Base-by-base conservation (phyloP, 2,888 invertebrate genomes). In the Odontothrips loti region DNA sequence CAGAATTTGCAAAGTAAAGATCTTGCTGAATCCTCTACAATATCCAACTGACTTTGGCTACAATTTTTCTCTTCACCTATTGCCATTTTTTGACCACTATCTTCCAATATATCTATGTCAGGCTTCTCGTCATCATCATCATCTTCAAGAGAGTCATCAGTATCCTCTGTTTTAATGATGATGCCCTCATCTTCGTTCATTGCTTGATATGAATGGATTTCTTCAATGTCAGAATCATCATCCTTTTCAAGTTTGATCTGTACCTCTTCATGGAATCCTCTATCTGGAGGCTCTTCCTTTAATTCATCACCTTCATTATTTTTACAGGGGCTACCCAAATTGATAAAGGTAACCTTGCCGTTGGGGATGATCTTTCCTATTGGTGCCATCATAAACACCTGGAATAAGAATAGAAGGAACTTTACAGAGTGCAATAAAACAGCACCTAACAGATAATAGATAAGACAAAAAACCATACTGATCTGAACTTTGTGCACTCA, bases 81-180 rank as follows among this genome's bases (percentile, higher is more conserved):
- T 6, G 6, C 34, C 2, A 43, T 43, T 43, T 43, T 43, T 43
- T 6, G 2, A 6, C 34, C 34, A 20, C 17, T 15, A 58, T 58
- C 58, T 10, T 75, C 68, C 68, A 75, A 27, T 3, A 75, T 27
- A 75, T 75, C 68, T 12, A 75, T 27, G 23, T 75, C 68, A 27
- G 68, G 23, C 23, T 75, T 75, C 1, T 75, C 68, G 27, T 75
- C 23, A 27, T 75, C 68, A 75, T 75, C 27, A 1, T 75, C 68
- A 75, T 75, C 23, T 75, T 75, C 68, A 75, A 58, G 17, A n/a
- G 58, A 58, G 15, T 58, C 68, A 27, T 75, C 68, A 75, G 27
- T 75, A 23, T 75, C 68, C 23, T 75, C 68, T 10, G 8, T 75
- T 27, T 75, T 75, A 27, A 75, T 75, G 12, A 75, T 27, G 8